Conservation (phyloP, 2,888 invertebrate genomes). For the Melieria picta region DNA sequence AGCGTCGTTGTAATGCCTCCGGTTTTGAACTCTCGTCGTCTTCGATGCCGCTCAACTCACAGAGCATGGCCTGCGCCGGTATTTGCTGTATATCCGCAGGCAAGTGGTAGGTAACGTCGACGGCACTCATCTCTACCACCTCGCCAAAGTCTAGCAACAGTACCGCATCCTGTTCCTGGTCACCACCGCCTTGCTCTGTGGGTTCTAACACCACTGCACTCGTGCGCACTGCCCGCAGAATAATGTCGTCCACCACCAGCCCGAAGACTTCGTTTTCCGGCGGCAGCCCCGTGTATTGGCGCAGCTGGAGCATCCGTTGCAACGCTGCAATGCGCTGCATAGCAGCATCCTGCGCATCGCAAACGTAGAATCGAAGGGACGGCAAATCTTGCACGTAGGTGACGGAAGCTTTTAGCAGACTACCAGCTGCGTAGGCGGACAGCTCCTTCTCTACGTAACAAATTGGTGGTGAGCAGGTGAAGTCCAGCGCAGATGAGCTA, state of each 20-base stretch:
- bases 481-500: not conserved
- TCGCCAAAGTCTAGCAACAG: constrained; percentile 45
- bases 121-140: constrained; percentile 27
- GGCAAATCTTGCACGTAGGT: constrained; percentile 39
- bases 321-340: constrained; percentile 30
- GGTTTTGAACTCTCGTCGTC: not conserved
- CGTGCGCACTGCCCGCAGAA: constrained; percentile 40
- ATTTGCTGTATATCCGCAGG: constrained; percentile 32
- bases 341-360: constrained; percentile 32
- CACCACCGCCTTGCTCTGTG: not conserved
- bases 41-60: constrained; percentile 31
- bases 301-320: constrained; percentile 36
- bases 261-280: constrained; percentile 41
- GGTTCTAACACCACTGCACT: constrained; percentile 9
- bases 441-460: constrained; percentile 24
- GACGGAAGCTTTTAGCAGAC: constrained; percentile 31
- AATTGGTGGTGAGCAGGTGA: not conserved
- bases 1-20: constrained; percentile 16
- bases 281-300: constrained; percentile 39
- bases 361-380: constrained; percentile 36
- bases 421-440: constrained; percentile 29
- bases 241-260: constrained; percentile 41
- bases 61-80: constrained; percentile 42
- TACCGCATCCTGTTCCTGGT: constrained; percentile 23
- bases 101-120: constrained; percentile 41